A percentile compares a stretch with the other conserved stretches of the same genome.
Conservation (phyloP, 2,113 vertebrate species). For the Sprattus sprattus region DNA sequence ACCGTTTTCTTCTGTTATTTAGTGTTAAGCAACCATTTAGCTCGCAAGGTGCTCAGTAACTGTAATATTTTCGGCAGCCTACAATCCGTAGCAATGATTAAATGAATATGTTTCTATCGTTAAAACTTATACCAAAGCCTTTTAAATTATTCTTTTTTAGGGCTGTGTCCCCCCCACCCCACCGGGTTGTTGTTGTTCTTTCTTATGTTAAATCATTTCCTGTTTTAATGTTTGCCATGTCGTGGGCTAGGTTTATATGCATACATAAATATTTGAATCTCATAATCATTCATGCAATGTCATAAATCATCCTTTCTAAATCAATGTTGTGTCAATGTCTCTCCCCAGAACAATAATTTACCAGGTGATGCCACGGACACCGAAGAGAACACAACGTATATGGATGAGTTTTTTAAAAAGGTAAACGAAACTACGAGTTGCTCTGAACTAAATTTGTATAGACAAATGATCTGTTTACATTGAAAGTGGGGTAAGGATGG, state of each 20-base stretch:
- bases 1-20: not conserved
- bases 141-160: too few species aligned
- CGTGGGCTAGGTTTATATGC: not conserved
- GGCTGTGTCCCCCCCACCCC: too few species aligned
- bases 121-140: not conserved
- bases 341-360: not conserved
- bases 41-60: too few species aligned
- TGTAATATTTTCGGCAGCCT: not conserved
- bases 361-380: not conserved
- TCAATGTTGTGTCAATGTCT: not conserved
- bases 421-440: not conserved
- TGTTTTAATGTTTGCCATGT: not conserved
- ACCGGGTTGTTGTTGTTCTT: too few species aligned
- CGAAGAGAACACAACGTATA: not conserved
- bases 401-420: slow-evolving; percentile 23
- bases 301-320: not conserved
- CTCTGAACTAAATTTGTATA: not conserved
- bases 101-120: not conserved
- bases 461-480: not conserved
- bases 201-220: not conserved
- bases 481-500: not conserved
- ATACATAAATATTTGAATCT: not conserved
- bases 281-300: not conserved
- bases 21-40: not conserved
- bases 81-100: not conserved